Base-by-base conservation (phyloP, 2,888 invertebrate species). In the Epistrophe eligans region DNA sequence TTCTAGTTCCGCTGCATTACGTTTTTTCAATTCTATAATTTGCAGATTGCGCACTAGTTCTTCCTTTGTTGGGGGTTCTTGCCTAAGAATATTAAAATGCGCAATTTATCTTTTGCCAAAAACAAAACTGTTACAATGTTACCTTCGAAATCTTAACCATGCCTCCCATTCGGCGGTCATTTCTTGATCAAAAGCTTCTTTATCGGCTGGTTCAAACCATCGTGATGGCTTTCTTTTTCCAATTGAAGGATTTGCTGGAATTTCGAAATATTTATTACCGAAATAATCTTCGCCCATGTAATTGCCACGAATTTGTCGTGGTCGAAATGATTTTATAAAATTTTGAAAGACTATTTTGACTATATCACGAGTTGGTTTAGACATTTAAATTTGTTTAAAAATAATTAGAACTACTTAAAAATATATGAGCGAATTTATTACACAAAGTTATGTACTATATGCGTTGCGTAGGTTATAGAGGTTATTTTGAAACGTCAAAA, bases 101-200 rank as follows among this genome's bases (percentile, higher is more conserved):
- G 50, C 67, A 67, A 35, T 67, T 35, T 48, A 35, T 32, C 4
- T 35, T 17, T 17, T 35, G 0, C 4, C 6, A 24, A 24, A 13
- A 10, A 24, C 9, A 52, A 11, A 52, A 11, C 19, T 32, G 4
- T 50, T 24, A 6, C 24, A 5, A 55, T 1, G 4, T 24, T 92
- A 94, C 92, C 95, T 94, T 89, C 96, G 93, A 89, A 95, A 94
- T 89, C 98, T 94, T 62, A 98, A 93, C 98, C 98, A 98, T 9
- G 97, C 94, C 91, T 97, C 97, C 98, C 98, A 98, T 93, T 98
- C 98, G 0, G 96, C 95, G 0, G 98, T 97, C 89, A 97, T 91
- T 90, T 97, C 96, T 90, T 96, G 95, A 88, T 96, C 94, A 89
- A 96, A 96, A 32, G 94, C 92, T 4, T 93, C 91, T 19, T 95